phyloP scores from a whole-genome alignment of 1,140 invertebrate genomes.

The Meloidogyne hapla region DNA sequence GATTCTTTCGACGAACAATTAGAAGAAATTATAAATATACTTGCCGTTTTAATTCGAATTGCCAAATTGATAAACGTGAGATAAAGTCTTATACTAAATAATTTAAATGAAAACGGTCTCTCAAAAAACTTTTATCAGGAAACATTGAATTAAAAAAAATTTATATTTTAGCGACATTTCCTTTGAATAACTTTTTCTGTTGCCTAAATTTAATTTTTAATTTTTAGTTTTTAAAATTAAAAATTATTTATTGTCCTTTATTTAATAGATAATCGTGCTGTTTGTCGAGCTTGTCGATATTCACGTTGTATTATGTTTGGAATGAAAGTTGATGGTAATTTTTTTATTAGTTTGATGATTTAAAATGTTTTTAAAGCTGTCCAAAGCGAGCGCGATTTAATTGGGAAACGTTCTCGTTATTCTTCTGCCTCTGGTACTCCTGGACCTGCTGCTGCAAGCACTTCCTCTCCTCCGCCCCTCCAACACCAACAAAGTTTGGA shows the following conservation, averaged over 20 bases:
- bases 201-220: no score
- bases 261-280: slow-evolving; percentile 61
- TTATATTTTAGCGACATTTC: no score
- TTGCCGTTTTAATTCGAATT: slow-evolving; percentile 88
- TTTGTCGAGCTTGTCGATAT: slow-evolving; percentile 60
- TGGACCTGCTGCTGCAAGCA: neutral
- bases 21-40: slow-evolving; percentile 92
- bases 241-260: slow-evolving; percentile 28
- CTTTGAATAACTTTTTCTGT: no score
- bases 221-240: no score
- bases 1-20: slow-evolving; percentile 84
- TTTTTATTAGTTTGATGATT: neutral
- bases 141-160: no score
- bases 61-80: slow-evolving; percentile 76
- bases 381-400: slow-evolving; percentile 60
- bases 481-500: neutral
- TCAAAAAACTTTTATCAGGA: no score
- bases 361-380: slow-evolving; percentile 47
- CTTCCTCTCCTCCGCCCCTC: neutral
- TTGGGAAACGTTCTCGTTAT: slow-evolving; percentile 53
- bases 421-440: slow-evolving; percentile 37
- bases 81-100: neutral
- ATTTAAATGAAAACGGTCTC: no score
- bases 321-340: slow-evolving; percentile 60
- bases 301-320: slow-evolving; percentile 54